These are phyloP conservation scores for Ivindomyrus marchei DNA, from an alignment of 2,113 vertebrate species.

Conservation along the genomic window DNA sequence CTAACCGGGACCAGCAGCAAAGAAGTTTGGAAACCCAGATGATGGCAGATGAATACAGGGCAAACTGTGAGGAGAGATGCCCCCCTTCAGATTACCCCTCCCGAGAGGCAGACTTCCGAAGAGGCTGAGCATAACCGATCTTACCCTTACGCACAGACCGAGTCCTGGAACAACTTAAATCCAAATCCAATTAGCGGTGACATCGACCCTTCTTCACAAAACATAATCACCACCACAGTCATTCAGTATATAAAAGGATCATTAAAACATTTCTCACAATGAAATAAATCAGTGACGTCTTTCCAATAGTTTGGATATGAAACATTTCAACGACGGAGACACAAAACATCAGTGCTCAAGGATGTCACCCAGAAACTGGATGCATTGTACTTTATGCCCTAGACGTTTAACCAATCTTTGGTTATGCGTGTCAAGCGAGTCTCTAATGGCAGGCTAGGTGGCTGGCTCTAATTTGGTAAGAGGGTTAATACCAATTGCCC, in stretches of 20 bases:
- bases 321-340: neutral
- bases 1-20: neutral
- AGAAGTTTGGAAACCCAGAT: neutral
- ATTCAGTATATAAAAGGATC: neutral
- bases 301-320: neutral
- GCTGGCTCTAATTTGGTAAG: neutral
- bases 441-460: neutral
- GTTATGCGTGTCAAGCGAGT: neutral
- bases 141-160: neutral
- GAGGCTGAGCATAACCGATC: conserved; percentile 52
- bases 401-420: neutral
- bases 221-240: neutral
- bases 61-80: neutral
- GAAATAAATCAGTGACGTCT: neutral
- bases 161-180: neutral
- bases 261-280: neutral
- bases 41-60: neutral
- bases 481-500: neutral
- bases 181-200: neutral
- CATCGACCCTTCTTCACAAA: neutral
- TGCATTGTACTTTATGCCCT: neutral
- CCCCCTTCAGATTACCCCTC: neutral
- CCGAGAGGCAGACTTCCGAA: conserved; percentile 60
- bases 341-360: neutral
- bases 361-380: neutral